A percentile compares a stretch with the other conserved stretches of the same genome.
These are phyloP conservation scores for Athetis lepigone DNA, from an alignment of 2,888 invertebrate genomes.

Conservation along the genomic window DNA sequence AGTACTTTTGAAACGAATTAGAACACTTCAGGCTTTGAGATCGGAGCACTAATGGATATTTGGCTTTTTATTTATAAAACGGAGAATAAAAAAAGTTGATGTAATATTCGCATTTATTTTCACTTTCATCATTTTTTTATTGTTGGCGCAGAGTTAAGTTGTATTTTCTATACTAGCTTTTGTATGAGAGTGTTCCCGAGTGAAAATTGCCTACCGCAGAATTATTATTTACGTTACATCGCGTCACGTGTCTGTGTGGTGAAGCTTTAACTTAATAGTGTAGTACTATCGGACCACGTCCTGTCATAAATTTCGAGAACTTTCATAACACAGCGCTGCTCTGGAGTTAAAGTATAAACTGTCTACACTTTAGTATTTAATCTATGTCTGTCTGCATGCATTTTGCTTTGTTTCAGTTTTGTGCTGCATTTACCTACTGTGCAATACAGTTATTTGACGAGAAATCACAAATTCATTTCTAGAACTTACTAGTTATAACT, in stretches of 20 bases:
- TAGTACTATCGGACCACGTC: neutral
- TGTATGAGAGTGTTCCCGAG: too few species aligned
- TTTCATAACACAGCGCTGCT: slow-evolving; percentile 20
- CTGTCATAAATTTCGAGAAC: slow-evolving; percentile 20
- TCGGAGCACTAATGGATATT: slow-evolving; percentile 21
- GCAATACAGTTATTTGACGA: too few species aligned
- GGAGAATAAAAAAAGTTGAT: neutral
- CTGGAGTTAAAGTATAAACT: slow-evolving; percentile 1
- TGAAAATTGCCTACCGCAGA: too few species aligned
- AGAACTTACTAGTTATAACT: too few species aligned
- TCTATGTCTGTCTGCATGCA: neutral
- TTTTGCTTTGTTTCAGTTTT: neutral
- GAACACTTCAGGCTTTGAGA: slow-evolving; percentile 17
- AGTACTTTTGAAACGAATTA: slow-evolving; percentile 23
- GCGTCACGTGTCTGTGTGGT: too few species aligned
- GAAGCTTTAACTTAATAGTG: too few species aligned
- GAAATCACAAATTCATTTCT: too few species aligned
- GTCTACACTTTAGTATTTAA: neutral
- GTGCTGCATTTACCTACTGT: too few species aligned
- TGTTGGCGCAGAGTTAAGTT: too few species aligned
- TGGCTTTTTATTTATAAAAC: slow-evolving; percentile 4
- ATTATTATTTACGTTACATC: too few species aligned
- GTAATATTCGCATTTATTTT: neutral
- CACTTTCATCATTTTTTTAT: neutral
- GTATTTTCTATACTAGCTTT: too few species aligned